A percentile compares a stretch with the other conserved stretches of the same genome.
phyloP scores from a whole-genome alignment of 1,140 invertebrate species.

The Aphaenogaster floridana region DNA sequence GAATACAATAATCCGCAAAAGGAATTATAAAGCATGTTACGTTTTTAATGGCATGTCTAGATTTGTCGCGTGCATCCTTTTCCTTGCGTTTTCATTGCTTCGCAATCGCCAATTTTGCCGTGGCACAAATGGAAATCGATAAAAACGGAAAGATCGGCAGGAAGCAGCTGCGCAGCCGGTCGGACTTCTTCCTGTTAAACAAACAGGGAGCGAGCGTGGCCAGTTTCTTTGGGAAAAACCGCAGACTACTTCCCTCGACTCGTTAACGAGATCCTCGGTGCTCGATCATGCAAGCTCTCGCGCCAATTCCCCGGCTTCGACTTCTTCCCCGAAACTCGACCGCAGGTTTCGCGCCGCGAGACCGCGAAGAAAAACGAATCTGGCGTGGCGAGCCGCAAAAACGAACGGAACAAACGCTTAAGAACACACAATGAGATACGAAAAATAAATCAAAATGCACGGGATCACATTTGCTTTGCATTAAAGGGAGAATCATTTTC shows the following conservation, averaged over 20 bases:
- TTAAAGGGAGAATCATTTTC: conserved; percentile 55
- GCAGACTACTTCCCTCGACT: conserved; percentile 74
- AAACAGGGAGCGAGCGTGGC: conserved; percentile 73
- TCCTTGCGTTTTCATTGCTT: conserved; percentile 22
- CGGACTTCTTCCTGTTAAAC: conserved; percentile 71
- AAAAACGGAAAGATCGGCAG: conserved; percentile 36
- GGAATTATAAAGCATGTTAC: background rate
- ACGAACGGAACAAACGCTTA: conserved; percentile 52
- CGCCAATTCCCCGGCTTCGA: conserved; percentile 58
- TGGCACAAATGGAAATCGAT: conserved; percentile 32
- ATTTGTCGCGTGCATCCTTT: conserved; percentile 47
- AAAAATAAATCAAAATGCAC: conserved; percentile 51
- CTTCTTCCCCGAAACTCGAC: conserved; percentile 72
- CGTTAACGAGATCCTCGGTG: conserved; percentile 75
- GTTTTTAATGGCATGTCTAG: background rate
- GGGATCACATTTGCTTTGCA: conserved; percentile 62
- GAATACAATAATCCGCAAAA: background rate
- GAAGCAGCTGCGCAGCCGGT: conserved; percentile 56
- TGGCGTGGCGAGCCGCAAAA: conserved; percentile 22
- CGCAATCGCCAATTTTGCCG: conserved; percentile 17
- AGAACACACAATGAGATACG: conserved; percentile 53
- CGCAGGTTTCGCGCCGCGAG: conserved; percentile 68
- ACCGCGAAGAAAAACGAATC: conserved; percentile 67
- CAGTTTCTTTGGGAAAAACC: conserved; percentile 75
- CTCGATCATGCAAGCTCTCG: conserved; percentile 73